These are phyloP conservation scores for Pseudopodoces humilis DNA, from an alignment of 2,113 vertebrate genomes.

Conservation along the genomic window DNA sequence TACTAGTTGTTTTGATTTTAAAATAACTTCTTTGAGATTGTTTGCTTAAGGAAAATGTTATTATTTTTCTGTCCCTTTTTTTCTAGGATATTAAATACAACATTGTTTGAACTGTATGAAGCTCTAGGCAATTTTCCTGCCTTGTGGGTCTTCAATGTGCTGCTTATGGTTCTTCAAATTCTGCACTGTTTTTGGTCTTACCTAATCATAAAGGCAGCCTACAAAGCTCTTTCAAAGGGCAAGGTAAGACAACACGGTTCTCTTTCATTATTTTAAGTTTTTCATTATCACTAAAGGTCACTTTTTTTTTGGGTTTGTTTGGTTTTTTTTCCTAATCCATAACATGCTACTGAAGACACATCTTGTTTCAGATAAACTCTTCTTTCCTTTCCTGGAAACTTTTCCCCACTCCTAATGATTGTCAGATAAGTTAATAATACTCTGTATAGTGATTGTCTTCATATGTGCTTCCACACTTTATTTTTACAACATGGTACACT, in stretches of 20 bases:
- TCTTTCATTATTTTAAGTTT: not conserved
- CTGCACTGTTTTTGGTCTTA: constrained; percentile 95
- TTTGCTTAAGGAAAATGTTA: not conserved
- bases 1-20: not conserved
- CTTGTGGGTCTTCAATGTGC: constrained; percentile 91
- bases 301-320: not conserved
- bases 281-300: not conserved
- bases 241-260: constrained; percentile 80
- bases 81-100: constrained; percentile 92
- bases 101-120: constrained; percentile 95
- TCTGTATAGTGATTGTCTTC: not conserved
- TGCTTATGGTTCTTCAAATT: constrained; percentile 88
- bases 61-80: not conserved
- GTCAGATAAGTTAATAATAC: not conserved
- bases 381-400: not conserved
- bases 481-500: not conserved
- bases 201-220: constrained; percentile 90
- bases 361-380: not conserved
- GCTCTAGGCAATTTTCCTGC: constrained; percentile 94
- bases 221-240: constrained; percentile 92
- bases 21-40: not conserved
- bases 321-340: not conserved
- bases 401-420: not conserved
- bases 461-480: not conserved
- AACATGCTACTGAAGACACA: not conserved